Conservation (phyloP, 2,797 vertebrate species). For the Agapornis canus region DNA sequence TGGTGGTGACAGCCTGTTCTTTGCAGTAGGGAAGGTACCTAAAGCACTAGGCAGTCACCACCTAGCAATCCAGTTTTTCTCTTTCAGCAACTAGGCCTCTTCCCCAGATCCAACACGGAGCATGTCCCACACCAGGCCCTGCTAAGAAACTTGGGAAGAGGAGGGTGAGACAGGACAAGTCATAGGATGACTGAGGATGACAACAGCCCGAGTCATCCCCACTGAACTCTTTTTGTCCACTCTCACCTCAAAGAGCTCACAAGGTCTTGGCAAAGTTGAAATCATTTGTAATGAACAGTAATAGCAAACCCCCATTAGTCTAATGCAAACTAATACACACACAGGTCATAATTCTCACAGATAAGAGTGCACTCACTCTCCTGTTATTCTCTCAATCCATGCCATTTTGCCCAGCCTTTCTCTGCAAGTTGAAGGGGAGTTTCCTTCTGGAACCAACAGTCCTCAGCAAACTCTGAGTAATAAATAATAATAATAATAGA, state of each 20-base stretch:
- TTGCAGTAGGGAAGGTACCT: background rate
- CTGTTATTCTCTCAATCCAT: background rate
- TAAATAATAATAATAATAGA: constrained; percentile 60
- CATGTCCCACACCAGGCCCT: background rate
- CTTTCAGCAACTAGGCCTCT: background rate
- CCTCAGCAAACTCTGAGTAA: constrained; percentile 38
- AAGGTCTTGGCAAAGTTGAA: background rate
- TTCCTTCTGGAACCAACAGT: constrained; percentile 19
- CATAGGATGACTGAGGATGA: background rate
- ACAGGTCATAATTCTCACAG: background rate
- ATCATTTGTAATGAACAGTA: background rate
- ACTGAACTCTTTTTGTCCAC: background rate
- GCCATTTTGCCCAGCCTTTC: background rate
- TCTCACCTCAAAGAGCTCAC: background rate
- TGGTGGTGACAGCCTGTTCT: background rate
- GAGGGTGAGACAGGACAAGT: background rate
- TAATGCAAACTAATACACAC: background rate
- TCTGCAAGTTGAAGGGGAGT: background rate
- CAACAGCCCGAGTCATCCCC: background rate
- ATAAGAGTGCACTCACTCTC: background rate
- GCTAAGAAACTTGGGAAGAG: background rate
- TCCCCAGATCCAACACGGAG: background rate
- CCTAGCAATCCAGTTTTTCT: background rate
- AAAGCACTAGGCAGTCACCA: background rate
- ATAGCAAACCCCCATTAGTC: background rate